phyloP scores from a whole-genome alignment of 92 coral and sea anemone genomes.

The Palythoa grandiflora region DNA sequence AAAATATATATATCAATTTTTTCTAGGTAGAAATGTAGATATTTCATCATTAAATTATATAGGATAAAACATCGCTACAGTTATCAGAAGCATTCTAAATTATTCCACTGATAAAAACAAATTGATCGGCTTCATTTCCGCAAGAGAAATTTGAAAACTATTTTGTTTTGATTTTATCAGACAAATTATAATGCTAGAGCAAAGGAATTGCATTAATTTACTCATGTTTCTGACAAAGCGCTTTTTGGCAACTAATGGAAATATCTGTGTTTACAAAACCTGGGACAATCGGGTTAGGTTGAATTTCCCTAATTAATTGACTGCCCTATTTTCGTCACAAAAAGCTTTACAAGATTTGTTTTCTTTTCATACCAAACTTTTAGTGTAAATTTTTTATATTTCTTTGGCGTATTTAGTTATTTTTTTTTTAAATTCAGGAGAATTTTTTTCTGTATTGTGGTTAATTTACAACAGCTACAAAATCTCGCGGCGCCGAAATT shows the following conservation, averaged over 20 bases:
- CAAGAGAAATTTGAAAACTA: background rate
- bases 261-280: slow-evolving; percentile 23
- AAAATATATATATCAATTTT: too few species aligned
- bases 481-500: background rate
- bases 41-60: background rate
- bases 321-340: slow-evolving; percentile 14
- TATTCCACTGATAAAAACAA: background rate
- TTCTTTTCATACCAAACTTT: background rate
- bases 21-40: background rate
- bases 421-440: background rate
- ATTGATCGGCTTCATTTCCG: slow-evolving; percentile 21
- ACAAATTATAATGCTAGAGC: background rate
- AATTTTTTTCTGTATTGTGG: background rate
- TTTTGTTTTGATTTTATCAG: slow-evolving; percentile 24
- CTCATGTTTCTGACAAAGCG: background rate
- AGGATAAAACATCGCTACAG: background rate
- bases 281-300: slow-evolving; percentile 25
- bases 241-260: slow-evolving; percentile 27
- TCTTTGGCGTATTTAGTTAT: background rate
- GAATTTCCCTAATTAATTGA: slow-evolving; percentile 34
- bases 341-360: background rate
- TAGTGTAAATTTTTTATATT: background rate
- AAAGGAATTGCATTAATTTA: background rate
- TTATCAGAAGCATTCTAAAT: background rate
- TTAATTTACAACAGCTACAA: background rate